phyloP scores from a whole-genome alignment of 2,888 invertebrate genomes.

The Cataglyphis livida region DNA sequence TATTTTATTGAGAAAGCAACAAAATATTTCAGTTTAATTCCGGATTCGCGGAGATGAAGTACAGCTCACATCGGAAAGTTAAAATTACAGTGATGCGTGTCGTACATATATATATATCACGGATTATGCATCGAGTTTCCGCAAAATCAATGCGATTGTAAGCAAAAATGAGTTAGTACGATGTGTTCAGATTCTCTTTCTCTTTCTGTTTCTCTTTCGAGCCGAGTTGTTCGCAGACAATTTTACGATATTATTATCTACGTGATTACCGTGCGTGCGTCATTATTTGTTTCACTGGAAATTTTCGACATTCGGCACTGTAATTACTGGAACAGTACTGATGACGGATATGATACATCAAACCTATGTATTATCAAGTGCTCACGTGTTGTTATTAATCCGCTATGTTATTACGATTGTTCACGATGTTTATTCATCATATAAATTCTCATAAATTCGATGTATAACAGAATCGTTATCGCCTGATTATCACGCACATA shows the following conservation, averaged over 20 bases:
- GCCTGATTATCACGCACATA: background rate
- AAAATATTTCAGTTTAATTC: background rate
- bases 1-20: background rate
- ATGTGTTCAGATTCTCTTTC: background rate
- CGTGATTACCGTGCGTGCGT: background rate
- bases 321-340: slow-evolving; percentile 24
- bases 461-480: background rate
- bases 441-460: slow-evolving; percentile 4
- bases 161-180: background rate
- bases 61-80: background rate
- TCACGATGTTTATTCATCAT: slow-evolving; percentile 5
- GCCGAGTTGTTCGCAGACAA: background rate
- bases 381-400: slow-evolving; percentile 13
- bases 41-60: background rate
- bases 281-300: slow-evolving; percentile 29
- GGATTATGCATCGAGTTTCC: slow-evolving; percentile 27
- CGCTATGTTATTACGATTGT: background rate
- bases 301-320: slow-evolving; percentile 27
- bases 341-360: slow-evolving; percentile 12
- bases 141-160: slow-evolving; percentile 20
- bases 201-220: background rate
- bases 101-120: background rate
- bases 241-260: background rate
- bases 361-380: slow-evolving; percentile 2
- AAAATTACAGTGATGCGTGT: slow-evolving; percentile 7